A percentile compares a stretch with the other conserved stretches of the same genome.
Evolutionary conservation across 1,140 invertebrate genomes (phyloP).

Genomic region (Pogonomyrmex californicus): DNA sequence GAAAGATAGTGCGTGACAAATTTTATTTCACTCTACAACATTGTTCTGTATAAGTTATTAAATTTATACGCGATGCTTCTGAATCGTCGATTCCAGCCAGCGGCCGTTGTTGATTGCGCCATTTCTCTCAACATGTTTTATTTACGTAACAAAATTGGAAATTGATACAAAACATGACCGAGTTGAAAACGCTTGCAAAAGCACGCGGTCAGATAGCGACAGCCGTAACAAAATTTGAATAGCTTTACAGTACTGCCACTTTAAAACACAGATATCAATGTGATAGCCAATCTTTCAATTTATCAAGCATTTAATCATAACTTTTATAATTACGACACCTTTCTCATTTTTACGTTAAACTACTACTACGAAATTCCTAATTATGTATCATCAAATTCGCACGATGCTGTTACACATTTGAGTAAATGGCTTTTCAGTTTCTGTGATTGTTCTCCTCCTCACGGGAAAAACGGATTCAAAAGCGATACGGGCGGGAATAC

Average conservation of each 20-base stretch:
- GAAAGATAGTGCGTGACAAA: neutral
- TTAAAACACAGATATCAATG: neutral
- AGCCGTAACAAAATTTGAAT: neutral
- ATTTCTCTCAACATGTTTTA: conserved; percentile 52
- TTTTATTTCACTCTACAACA: conserved; percentile 3
- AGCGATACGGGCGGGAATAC: neutral
- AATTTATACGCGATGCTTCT: conserved; percentile 30
- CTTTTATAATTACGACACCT: too few species aligned
- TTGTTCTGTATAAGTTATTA: conserved; percentile 34
- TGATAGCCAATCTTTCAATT: neutral
- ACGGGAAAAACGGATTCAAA: neutral
- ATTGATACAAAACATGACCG: conserved; percentile 46
- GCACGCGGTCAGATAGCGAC: conserved; percentile 12
- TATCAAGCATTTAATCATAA: neutral
- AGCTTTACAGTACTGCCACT: neutral
- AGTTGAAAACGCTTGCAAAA: neutral
- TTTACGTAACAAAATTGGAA: conserved; percentile 46
- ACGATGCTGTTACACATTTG: neutral
- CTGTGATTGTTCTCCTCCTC: neutral
- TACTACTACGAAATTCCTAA: neutral
- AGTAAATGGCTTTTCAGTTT: neutral
- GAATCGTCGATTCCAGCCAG: conserved; percentile 31
- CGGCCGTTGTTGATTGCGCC: conserved; percentile 47
- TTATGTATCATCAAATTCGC: neutral
- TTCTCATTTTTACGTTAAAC: neutral